These are phyloP conservation scores for Rhagophthalmus giganteus DNA, from an alignment of 2,888 invertebrate species.

Conservation along the genomic window DNA sequence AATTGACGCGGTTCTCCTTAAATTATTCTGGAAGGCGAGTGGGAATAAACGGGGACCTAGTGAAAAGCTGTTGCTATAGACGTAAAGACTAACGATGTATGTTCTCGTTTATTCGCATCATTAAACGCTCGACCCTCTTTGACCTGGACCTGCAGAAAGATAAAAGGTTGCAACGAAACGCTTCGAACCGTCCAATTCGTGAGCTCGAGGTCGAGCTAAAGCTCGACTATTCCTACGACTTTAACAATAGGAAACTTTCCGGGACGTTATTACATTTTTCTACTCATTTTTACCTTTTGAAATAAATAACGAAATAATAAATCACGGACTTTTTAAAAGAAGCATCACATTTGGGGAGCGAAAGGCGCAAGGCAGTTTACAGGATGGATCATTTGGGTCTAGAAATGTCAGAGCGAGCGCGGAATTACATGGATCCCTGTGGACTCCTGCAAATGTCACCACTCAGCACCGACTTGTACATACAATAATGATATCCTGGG, in stretches of 20 bases:
- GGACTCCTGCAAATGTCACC: conserved; percentile 54
- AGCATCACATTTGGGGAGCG: conserved; percentile 22
- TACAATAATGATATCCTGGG: conserved; percentile 53
- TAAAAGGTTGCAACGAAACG: conserved; percentile 24
- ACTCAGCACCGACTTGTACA: conserved; percentile 53
- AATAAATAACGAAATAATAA: conserved; percentile 1
- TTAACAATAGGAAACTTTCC: conserved; percentile 8
- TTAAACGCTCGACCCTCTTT: conserved; percentile 43
- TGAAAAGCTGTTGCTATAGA: conserved; percentile 15
- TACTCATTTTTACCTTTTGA: conserved; percentile 6
- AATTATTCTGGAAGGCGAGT: no score
- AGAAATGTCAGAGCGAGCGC: conserved; percentile 53
- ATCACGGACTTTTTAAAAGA: conserved; percentile 11
- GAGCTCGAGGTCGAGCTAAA: conserved; percentile 1
- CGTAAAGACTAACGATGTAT: conserved; percentile 37
- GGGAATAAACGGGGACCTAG: not conserved
- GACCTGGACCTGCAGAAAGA: conserved; percentile 35
- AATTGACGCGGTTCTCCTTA: no score
- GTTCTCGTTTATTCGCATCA: conserved; percentile 44
- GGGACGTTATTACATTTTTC: no score
- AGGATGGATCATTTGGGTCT: conserved; percentile 50
- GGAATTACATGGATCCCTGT: conserved; percentile 54
- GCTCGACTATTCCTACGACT: conserved; percentile 1
- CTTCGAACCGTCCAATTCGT: conserved; percentile 6
- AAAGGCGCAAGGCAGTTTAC: conserved; percentile 30